A percentile compares a stretch with the other conserved stretches of the same genome.
Evolutionary conservation across 1,140 invertebrate genomes (phyloP).

Genomic region (Thalassaphorura encarpata): DNA sequence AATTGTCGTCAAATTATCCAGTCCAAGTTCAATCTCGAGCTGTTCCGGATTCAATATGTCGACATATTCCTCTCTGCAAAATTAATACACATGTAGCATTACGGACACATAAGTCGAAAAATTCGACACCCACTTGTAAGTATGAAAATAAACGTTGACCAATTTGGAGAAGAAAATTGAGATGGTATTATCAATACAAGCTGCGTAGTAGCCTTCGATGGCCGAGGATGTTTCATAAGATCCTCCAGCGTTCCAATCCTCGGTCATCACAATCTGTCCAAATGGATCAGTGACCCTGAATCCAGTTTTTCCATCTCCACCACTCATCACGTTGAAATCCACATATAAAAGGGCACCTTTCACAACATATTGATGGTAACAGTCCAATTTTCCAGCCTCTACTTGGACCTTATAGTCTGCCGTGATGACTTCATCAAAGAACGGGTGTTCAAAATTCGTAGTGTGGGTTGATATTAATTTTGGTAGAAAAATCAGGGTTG

Average conservation of each 20-base stretch:
- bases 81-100: not conserved
- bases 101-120: not conserved
- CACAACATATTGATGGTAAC: slow-evolving; percentile 85
- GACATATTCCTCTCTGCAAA: slow-evolving; percentile 47
- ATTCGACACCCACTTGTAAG: slow-evolving; percentile 52
- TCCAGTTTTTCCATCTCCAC: slow-evolving; percentile 12
- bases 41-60: slow-evolving; percentile 87
- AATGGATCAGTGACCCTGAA: slow-evolving; percentile 42
- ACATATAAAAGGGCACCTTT: slow-evolving; percentile 81
- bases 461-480: not conserved
- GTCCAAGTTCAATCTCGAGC: slow-evolving; percentile 72
- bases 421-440: not conserved
- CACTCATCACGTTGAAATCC: slow-evolving; percentile 65
- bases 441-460: not conserved
- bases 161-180: slow-evolving; percentile 82
- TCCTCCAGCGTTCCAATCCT: slow-evolving; percentile 69
- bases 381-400: slow-evolving; percentile 85
- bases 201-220: slow-evolving; percentile 68
- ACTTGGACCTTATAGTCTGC: slow-evolving; percentile 54
- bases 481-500: not conserved
- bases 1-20: slow-evolving; percentile 66
- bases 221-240: slow-evolving; percentile 74
- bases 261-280: slow-evolving; percentile 71
- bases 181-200: slow-evolving; percentile 91
- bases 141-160: slow-evolving; percentile 87